phyloP scores from a whole-genome alignment of 2,888 invertebrate species.

The Geotrupes spiniger region DNA sequence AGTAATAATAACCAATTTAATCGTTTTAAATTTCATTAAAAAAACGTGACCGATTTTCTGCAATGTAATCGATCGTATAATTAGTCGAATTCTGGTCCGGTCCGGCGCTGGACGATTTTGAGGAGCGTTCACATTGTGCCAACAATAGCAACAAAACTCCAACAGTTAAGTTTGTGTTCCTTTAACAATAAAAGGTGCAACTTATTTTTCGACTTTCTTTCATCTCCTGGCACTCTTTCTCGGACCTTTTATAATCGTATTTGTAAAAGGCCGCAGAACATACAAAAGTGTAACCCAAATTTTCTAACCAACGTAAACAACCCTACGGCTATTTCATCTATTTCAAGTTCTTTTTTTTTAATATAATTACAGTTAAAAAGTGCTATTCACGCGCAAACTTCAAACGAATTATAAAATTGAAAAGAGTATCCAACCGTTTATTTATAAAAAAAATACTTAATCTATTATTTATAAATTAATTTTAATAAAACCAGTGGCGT shows the following conservation, averaged over 20 bases:
- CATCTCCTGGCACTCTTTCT: slow-evolving; percentile 24
- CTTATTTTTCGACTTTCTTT: slow-evolving; percentile 34
- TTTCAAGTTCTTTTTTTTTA: too few species aligned
- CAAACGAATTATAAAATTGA: too few species aligned
- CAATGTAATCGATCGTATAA: not conserved
- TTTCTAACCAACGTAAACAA: slow-evolving; percentile 1
- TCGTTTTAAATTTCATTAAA: not conserved
- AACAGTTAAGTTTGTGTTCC: slow-evolving; percentile 35
- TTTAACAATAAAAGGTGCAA: slow-evolving; percentile 31
- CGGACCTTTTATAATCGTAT: slow-evolving; percentile 29
- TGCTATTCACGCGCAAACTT: too few species aligned
- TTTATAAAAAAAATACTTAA: too few species aligned
- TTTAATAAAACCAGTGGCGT: too few species aligned
- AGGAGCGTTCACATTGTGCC: slow-evolving; percentile 34
- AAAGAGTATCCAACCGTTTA: too few species aligned
- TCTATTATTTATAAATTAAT: too few species aligned
- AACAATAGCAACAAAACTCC: slow-evolving; percentile 38
- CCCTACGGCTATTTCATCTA: not conserved
- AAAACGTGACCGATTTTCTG: too few species aligned
- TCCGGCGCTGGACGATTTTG: slow-evolving; percentile 32
- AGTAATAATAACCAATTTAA: not conserved
- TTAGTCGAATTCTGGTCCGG: slow-evolving; percentile 12
- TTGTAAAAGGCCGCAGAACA: slow-evolving; percentile 29
- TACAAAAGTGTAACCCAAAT: slow-evolving; percentile 3
- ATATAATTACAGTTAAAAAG: too few species aligned